Conservation (phyloP, 2,797 vertebrate species). For the Heteromormyrus szaboi region DNA sequence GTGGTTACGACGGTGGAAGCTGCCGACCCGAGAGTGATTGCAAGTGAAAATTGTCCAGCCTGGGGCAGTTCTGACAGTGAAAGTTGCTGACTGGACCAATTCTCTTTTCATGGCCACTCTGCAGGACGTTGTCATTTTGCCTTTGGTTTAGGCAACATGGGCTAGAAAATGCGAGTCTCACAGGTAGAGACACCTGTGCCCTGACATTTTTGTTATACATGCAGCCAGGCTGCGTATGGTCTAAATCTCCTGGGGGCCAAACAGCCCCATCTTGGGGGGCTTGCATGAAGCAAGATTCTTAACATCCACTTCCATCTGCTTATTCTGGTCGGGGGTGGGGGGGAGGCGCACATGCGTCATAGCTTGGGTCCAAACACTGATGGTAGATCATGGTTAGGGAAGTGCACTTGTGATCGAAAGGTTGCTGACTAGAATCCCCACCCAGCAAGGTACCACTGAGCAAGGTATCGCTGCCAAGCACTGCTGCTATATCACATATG, state of each 20-base stretch:
- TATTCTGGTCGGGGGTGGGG: background rate
- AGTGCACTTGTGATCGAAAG: no score
- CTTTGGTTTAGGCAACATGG: background rate
- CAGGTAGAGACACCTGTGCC: background rate
- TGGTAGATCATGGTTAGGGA: no score
- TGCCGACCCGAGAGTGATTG: background rate
- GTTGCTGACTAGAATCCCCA: no score
- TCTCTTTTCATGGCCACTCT: background rate
- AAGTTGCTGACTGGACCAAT: background rate
- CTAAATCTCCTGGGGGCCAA: background rate
- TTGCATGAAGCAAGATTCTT: background rate
- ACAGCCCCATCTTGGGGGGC: background rate
- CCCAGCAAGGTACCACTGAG: no score
- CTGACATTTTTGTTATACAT: background rate
- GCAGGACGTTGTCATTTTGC: background rate
- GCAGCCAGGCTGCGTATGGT: no score
- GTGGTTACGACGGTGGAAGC: background rate
- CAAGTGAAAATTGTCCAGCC: background rate
- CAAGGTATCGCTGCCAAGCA: no score
- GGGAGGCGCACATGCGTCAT: no score
- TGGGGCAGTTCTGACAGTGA: background rate
- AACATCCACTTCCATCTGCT: background rate
- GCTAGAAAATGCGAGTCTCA: background rate
- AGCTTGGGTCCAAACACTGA: no score
- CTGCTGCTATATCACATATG: background rate